Base-by-base conservation (phyloP, 2,888 invertebrate species). In the Lepidonotus clava region DNA sequence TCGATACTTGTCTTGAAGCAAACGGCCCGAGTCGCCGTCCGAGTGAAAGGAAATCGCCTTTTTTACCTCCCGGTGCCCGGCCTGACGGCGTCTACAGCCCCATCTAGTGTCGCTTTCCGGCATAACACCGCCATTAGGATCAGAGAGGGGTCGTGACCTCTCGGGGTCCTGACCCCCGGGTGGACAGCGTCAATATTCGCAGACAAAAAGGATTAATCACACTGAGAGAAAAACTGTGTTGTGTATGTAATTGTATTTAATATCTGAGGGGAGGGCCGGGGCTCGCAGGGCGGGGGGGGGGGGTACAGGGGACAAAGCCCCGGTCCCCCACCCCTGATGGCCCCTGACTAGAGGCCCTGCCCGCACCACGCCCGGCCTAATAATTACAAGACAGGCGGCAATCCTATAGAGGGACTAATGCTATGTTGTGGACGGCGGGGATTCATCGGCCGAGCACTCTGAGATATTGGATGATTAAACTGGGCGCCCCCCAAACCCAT, bases 41-140 rank as follows among this genome's bases (percentile, higher is more conserved):
- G n/a, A 24, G 28, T 61, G 4, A 18, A 61, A 4, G 21, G 28
- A 24, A 61, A 61, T 61, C 8, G 11, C 61, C 61, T 28, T 61
- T 61, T 28, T 2, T 61, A 61, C 61, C n/a, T n/a, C n/a, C 21
- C 51, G 51, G 11, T 51, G 11, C 51, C 18, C 18, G 76, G n/a
- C 38, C n/a, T 5, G 80, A 0, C 28, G 21, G 80, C 80, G 18
- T 46, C 80, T 2, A 21, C 32, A 46, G 32, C 80, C 80, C 80
- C 80, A 80, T 21, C 80, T 80, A 46, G 46, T 80, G 80, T 41
- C 46, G 80, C 46, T 80, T 80, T 46, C 46, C 51, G 80, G 51
- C 80, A 80, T 80, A 80, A 51, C 80, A 80, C 41, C 46, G 46
- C 80, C 80, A 80, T 80, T 80, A 80, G 51, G 80, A 80, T 80